Conservation (phyloP, 2,888 invertebrate genomes). For the Drosophila mettleri region DNA sequence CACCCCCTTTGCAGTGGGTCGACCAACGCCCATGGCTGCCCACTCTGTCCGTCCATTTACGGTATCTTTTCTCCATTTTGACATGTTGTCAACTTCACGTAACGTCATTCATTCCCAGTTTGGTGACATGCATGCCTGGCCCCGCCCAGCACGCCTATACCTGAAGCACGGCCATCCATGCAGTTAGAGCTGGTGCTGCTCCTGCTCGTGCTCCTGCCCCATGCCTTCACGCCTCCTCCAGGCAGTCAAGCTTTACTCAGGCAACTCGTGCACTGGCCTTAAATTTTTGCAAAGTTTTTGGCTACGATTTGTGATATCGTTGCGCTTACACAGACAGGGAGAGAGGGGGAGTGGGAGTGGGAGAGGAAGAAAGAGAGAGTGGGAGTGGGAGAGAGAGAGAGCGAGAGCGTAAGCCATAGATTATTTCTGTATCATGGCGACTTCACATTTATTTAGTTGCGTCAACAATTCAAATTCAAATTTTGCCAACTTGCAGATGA, state of each 20-base stretch:
- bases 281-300: conserved; percentile 31
- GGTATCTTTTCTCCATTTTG: conserved; percentile 77
- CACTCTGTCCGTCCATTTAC: conserved; percentile 58
- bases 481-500: conserved; percentile 39
- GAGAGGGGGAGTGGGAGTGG: neutral
- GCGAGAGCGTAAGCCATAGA: neutral
- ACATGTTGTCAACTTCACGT: conserved; percentile 78
- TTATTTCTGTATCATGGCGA: conserved; percentile 35
- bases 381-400: neutral
- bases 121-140: conserved; percentile 66
- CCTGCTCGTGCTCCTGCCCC: neutral
- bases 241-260: neutral
- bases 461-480: conserved; percentile 62
- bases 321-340: conserved; percentile 22
- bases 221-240: conserved; percentile 6
- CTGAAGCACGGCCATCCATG: neutral
- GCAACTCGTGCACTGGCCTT: conserved; percentile 34
- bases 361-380: neutral
- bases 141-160: conserved; percentile 1
- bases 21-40: neutral
- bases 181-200: conserved; percentile 1
- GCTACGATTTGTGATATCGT: conserved; percentile 44
- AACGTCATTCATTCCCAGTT: conserved; percentile 76
- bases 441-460: conserved; percentile 56
- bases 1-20: neutral